Conservation (phyloP, 2,888 invertebrate genomes). For the Aspidiotus destructor region DNA sequence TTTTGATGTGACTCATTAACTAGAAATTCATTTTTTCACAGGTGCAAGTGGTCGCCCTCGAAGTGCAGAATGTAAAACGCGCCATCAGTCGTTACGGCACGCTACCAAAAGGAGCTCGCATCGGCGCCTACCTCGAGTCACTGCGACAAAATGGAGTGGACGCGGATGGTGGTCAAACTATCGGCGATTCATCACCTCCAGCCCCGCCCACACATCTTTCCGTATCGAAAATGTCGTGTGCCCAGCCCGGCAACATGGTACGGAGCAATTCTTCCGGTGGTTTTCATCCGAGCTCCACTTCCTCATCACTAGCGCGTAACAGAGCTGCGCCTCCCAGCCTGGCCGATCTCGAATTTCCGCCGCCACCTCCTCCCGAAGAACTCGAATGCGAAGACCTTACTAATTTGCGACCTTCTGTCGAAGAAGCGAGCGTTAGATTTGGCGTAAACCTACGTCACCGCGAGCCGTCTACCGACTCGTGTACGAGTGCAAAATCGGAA, state of each 20-base stretch:
- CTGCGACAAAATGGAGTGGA: conserved; percentile 64
- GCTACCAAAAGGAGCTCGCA: conserved; percentile 89
- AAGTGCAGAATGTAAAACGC: conserved; percentile 89
- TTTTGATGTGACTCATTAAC: not conserved
- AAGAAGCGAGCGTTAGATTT: conserved; percentile 61
- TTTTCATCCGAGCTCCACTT: conserved; percentile 41
- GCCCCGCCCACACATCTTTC: conserved; percentile 34
- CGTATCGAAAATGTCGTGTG: conserved; percentile 49
- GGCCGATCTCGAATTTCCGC: conserved; percentile 79
- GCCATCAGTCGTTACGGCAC: conserved; percentile 94
- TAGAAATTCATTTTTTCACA: not conserved
- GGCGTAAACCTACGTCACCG: conserved; percentile 60
- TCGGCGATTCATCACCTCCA: conserved; percentile 36
- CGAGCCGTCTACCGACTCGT: conserved; percentile 53
- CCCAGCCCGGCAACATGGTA: conserved; percentile 69
- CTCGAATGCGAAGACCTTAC: conserved; percentile 43
- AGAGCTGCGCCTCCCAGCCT: conserved; percentile 64
- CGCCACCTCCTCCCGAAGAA: conserved; percentile 71
- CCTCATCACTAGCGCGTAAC: conserved; percentile 45
- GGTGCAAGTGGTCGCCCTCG: conserved; percentile 71
- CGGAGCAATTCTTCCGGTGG: conserved; percentile 81
- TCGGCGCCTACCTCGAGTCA: conserved; percentile 92
- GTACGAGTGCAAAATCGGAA: conserved; percentile 47
- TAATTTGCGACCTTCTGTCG: conserved; percentile 49
- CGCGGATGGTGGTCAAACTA: conserved; percentile 20